Conservation (phyloP, 2,797 vertebrate genomes). For the Sebastes steindachneri region DNA sequence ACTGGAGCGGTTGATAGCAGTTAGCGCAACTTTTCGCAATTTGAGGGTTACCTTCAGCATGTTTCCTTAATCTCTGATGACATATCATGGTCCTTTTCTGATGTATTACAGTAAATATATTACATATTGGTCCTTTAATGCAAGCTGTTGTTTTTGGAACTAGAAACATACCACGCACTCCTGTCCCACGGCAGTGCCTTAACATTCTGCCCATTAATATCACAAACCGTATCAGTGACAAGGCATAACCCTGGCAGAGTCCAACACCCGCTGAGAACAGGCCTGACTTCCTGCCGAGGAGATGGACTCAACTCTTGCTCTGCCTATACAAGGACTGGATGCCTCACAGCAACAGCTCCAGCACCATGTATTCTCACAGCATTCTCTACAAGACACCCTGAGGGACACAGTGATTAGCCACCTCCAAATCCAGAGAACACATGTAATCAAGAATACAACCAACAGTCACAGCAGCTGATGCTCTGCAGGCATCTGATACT, state of each 20-base stretch:
- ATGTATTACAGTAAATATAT: no score
- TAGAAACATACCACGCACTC: background rate
- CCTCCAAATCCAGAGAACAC: background rate
- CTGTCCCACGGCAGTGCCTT: background rate
- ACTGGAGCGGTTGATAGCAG: no score
- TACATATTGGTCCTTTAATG: no score
- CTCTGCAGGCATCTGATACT: background rate
- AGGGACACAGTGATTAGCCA: background rate
- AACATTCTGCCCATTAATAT: background rate
- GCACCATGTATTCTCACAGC: background rate
- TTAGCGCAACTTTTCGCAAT: no score
- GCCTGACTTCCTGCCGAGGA: background rate
- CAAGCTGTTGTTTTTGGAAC: no score
- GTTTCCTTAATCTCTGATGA: no score
- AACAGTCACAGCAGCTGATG: background rate
- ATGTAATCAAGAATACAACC: background rate
- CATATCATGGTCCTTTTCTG: no score
- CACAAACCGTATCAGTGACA: background rate
- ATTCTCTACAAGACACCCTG: background rate
- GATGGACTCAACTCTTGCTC: background rate
- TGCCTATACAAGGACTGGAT: background rate
- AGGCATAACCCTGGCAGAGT: background rate
- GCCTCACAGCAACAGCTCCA: background rate
- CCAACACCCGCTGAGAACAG: background rate
- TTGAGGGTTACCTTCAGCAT: no score